Conservation (phyloP, 2,797 vertebrate genomes). For the Acanthornis magna region DNA sequence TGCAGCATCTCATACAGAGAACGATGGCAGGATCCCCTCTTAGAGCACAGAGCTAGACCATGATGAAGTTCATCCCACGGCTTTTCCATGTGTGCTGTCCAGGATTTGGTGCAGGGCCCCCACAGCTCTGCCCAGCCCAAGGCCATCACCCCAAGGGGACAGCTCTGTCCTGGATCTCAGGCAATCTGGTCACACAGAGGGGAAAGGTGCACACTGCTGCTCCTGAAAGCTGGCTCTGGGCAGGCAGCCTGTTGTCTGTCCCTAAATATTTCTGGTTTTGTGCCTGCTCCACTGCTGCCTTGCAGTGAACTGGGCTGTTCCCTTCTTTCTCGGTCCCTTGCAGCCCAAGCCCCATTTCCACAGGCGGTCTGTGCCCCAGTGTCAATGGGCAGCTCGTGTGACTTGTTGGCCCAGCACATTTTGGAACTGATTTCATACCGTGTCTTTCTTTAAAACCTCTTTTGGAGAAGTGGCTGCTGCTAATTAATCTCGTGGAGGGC, state of each 20-base stretch:
- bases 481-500: neutral
- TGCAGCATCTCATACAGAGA: neutral
- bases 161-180: neutral
- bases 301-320: neutral
- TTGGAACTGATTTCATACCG: neutral
- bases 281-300: neutral
- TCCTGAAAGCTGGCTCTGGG: neutral
- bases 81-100: neutral
- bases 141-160: neutral
- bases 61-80: neutral
- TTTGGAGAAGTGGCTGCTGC: neutral
- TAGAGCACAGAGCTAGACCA: neutral
- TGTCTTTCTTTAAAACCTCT: neutral
- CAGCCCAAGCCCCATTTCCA: neutral
- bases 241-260: neutral
- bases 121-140: neutral
- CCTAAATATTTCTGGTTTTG: neutral
- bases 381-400: neutral
- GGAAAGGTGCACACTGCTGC: neutral
- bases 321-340: neutral
- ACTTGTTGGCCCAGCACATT: neutral
- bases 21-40: fast-evolving
- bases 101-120: neutral
- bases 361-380: neutral
- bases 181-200: neutral